Evolutionary conservation across 2,888 invertebrate genomes (phyloP), one percentile per base, ranked within the genome.

Genomic region (Magallana nippona): DNA sequence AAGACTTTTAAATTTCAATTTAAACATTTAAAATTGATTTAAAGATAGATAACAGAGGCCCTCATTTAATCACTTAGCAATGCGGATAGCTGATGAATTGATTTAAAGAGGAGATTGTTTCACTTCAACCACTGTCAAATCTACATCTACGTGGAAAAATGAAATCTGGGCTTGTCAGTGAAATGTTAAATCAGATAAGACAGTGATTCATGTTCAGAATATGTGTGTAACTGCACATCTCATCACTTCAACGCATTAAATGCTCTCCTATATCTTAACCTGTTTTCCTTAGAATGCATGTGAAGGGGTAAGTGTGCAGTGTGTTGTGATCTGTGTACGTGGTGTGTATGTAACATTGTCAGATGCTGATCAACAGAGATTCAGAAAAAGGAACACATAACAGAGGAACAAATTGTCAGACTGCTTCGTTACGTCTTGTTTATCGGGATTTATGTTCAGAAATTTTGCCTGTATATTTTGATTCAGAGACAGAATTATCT

Each of bases 261-360:
- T 15, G 27, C 32, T 13, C 22, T 22, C 22, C 27, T 22, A 71
- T 10, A 32, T 71, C 19, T 71, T 27, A 71, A 71, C 22, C 71
- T 71, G 71, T 71, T 32, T 71, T 71, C 71, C 32, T 22, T 71
- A 71, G 71, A 71, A 71, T 27, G 71, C 71, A 27, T 71, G 71
- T 71, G 71, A 71, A 71, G 71, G 71, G 71, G 71, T 71, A 71
- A 71, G 71, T 71, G 71, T 71, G 71, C 22, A 2, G 71, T 32
- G 71, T 71, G 71, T 71, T 71, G 71, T 71, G 32, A 71, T 32
- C 32, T 71, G 17, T 71, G 71, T 71, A 71, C 17, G 17, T 71
- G 71, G 15, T 71, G 71, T 71, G 17, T 71, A 11, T 71, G 17
- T 17, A 15, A 60, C 1, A 8, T 44, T 17, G 17, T 60, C 19